Percentiles rank a stretch among this genome's conserved stretches.
These are phyloP conservation scores for Alauda arvensis DNA, from an alignment of 2,797 vertebrate species.

Conservation along the genomic window DNA sequence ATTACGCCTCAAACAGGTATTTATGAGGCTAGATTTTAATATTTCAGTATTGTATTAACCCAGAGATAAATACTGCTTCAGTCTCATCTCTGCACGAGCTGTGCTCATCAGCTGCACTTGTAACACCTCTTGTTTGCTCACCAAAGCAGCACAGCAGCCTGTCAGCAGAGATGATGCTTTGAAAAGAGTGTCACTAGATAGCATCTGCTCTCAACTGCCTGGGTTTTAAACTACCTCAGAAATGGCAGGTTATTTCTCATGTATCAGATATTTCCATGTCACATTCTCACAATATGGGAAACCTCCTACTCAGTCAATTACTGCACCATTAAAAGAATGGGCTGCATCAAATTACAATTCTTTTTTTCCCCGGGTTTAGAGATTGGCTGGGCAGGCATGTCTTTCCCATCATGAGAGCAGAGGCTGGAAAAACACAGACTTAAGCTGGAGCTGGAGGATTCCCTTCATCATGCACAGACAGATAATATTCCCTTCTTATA, in stretches of 20 bases:
- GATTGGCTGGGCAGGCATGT: neutral
- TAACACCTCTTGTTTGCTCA: conserved; percentile 36
- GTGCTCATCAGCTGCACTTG: conserved; percentile 37
- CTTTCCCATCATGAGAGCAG: neutral
- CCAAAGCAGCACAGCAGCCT: conserved; percentile 41
- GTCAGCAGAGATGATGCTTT: conserved; percentile 46
- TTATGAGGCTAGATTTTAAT: conserved; percentile 19
- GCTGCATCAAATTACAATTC: neutral
- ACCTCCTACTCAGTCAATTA: conserved; percentile 6
- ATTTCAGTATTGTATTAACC: conserved; percentile 1
- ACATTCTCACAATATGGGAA: neutral
- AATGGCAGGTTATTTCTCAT: conserved; percentile 49
- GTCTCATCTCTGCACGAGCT: neutral
- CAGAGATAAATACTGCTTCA: neutral
- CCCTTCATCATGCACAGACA: neutral
- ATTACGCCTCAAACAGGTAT: neutral
- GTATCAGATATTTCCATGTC: conserved; percentile 13
- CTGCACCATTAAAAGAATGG: neutral
- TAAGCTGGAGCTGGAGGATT: neutral
- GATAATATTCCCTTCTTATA: neutral
- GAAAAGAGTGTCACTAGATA: conserved; percentile 13
- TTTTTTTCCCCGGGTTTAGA: neutral
- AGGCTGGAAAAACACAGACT: neutral
- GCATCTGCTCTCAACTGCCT: conserved; percentile 36
- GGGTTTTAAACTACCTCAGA: neutral